Conservation (phyloP, 2,113 vertebrate species). For the Alethe diademata region DNA sequence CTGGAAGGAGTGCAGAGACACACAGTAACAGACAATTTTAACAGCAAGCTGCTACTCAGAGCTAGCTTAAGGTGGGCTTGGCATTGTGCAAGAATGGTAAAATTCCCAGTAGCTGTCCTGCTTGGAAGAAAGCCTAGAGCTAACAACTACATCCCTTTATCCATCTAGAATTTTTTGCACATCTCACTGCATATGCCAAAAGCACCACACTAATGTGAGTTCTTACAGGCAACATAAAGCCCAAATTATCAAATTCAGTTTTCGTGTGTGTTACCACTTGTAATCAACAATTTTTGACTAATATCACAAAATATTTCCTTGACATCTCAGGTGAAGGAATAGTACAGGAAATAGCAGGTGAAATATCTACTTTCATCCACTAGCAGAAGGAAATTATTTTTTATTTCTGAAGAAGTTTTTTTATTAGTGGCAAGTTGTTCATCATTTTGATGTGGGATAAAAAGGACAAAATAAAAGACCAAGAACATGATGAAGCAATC, state of each 20-base stretch:
- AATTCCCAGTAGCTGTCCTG: background rate
- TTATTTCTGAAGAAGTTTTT: background rate
- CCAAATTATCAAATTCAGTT: background rate
- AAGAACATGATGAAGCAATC: background rate
- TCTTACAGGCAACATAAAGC: fast-evolving
- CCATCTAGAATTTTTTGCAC: background rate
- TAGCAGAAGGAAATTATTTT: background rate
- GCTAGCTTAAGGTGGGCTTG: background rate
- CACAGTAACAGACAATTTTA: background rate
- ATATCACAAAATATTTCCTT: background rate
- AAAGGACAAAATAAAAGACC: background rate
- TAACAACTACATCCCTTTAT: background rate
- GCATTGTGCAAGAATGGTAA: background rate
- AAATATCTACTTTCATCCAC: background rate
- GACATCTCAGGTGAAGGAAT: background rate
- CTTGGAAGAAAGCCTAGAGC: background rate
- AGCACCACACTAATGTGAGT: background rate
- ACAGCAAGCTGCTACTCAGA: background rate
- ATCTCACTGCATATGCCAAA: background rate
- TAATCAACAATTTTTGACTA: background rate
- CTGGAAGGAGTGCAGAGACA: background rate
- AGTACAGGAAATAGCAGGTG: background rate
- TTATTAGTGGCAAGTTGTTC: background rate
- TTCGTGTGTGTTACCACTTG: background rate
- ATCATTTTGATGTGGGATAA: background rate